Evolutionary conservation across 2,888 invertebrate genomes (phyloP), one percentile per base, ranked within the genome.

Genomic region (Caprella mutica): DNA sequence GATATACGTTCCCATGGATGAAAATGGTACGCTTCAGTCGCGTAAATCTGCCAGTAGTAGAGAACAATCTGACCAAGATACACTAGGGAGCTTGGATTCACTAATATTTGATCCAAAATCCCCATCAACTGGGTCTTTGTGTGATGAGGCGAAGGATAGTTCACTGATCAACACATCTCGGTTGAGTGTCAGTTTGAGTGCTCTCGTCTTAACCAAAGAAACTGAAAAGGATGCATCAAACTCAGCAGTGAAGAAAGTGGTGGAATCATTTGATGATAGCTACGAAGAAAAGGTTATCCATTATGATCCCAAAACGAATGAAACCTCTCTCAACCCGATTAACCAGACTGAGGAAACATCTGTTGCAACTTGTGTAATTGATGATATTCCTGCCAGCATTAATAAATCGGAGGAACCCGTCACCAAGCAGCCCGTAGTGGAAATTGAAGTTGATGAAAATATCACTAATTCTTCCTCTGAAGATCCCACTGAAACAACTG

Each of bases 1-100:
- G 26, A 68, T 69, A 40, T 69, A 69, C 55, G 68, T 69, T 5
- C 69, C 69, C 8, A 68, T 68, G 68, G 68, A 69, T 44, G 66
- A 66, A 35, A 58, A 60, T n/a, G 29, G 56, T 14, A 60, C 46
- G 23, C 46, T 44, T 9, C 42, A 44, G 9, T 35, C 62, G 24
- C 60, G 58, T 30, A 56, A 52, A 9, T 51, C 58, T 12, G 42
- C 26, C 19, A 43, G 53, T 8, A 52, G 51, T 9, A 44, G 52
- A 26, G 61, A 60, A 42, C 56, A 56, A 42, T 64, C 67, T 1
- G 67, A 66, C 50, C 65, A 66, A 14, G 67, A 67, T 44, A 66
- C 67, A 5, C 67, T 68, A 42, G 68, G 67, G 17, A 67, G 66
- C 44, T 61, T 68, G 19, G 68, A 68, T 53, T 67, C 68, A 5